A percentile compares a stretch with the other conserved stretches of the same genome.
Conservation (phyloP, 2,113 vertebrate genomes). For the Marcusenius ussheri region DNA sequence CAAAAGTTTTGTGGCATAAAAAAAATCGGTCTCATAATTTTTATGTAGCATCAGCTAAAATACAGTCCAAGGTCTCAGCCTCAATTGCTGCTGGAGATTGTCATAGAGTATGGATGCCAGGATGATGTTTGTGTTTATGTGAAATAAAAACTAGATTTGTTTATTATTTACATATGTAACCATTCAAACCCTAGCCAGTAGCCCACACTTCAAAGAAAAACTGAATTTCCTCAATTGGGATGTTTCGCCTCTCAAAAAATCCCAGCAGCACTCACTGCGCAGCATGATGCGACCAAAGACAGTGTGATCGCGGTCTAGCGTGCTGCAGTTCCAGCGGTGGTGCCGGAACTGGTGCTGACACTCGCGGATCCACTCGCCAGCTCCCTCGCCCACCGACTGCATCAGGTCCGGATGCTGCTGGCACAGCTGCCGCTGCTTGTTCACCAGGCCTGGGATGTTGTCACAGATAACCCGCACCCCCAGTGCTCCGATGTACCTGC, state of each 20-base stretch:
- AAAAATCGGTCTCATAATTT: background rate
- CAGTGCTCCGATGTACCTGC: conserved; percentile 94
- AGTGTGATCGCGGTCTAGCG: conserved; percentile 90
- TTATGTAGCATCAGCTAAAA: background rate
- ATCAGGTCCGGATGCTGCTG: conserved; percentile 93
- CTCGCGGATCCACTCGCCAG: conserved; percentile 93
- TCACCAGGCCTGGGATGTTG: conserved; percentile 94
- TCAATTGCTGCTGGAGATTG: background rate
- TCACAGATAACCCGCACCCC: conserved; percentile 92
- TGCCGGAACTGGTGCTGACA: conserved; percentile 96
- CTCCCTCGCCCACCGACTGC: conserved; percentile 89
- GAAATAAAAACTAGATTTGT: background rate
- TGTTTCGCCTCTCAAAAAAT: background rate
- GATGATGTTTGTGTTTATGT: background rate
- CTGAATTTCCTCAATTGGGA: background rate
- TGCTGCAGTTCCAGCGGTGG: conserved; percentile 99
- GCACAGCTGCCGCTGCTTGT: conserved; percentile 93
- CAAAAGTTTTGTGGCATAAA: background rate
- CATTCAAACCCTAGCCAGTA: background rate
- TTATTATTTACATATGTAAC: background rate
- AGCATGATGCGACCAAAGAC: conserved; percentile 96
- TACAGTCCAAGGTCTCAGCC: background rate
- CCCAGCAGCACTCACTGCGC: conserved; percentile 71
- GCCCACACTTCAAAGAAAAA: background rate
- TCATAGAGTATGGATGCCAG: background rate